Evolutionary conservation across 2,113 vertebrate species (phyloP).

Genomic region (Tiliqua scincoides): DNA sequence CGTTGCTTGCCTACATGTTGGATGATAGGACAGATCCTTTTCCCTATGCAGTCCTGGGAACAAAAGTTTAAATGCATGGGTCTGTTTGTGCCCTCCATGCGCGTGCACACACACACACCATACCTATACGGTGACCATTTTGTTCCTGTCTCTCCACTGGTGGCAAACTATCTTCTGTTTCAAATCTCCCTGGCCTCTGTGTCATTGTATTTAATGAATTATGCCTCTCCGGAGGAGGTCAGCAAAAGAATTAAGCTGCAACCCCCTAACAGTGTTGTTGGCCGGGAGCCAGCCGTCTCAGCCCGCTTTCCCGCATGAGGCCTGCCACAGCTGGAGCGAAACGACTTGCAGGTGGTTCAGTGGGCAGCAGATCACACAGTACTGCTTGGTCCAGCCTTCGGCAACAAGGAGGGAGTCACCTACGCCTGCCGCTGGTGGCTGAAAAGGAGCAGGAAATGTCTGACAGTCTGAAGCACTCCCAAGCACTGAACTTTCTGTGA

Average conservation of each 20-base stretch:
- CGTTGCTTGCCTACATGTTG: constrained; percentile 22
- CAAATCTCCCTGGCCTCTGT: constrained; percentile 67
- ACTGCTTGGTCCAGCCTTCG: constrained; percentile 64
- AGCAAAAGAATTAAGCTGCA: constrained; percentile 72
- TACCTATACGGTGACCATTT: not conserved
- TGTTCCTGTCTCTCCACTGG: constrained; percentile 54
- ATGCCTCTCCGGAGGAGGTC: constrained; percentile 72
- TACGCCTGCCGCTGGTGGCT: constrained; percentile 69
- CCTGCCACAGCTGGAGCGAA: constrained; percentile 75
- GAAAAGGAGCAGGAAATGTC: constrained; percentile 75
- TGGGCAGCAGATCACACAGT: constrained; percentile 77
- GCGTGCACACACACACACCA: not conserved
- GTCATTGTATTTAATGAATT: constrained; percentile 74
- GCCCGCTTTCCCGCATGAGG: constrained; percentile 75
- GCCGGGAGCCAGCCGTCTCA: constrained; percentile 61
- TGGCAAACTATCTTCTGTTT: constrained; percentile 67
- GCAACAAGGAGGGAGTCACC: constrained; percentile 73
- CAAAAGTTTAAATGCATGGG: constrained; percentile 31
- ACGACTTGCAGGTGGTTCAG: constrained; percentile 79
- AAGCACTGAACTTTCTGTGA: constrained; percentile 69
- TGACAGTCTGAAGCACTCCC: constrained; percentile 75
- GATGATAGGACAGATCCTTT: constrained; percentile 29
- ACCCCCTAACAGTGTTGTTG: constrained; percentile 69
- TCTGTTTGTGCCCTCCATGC: not conserved
- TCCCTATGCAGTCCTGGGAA: constrained; percentile 11